phyloP scores from a whole-genome alignment of 2,797 vertebrate species.

The Melanotaenia maccullochi region DNA sequence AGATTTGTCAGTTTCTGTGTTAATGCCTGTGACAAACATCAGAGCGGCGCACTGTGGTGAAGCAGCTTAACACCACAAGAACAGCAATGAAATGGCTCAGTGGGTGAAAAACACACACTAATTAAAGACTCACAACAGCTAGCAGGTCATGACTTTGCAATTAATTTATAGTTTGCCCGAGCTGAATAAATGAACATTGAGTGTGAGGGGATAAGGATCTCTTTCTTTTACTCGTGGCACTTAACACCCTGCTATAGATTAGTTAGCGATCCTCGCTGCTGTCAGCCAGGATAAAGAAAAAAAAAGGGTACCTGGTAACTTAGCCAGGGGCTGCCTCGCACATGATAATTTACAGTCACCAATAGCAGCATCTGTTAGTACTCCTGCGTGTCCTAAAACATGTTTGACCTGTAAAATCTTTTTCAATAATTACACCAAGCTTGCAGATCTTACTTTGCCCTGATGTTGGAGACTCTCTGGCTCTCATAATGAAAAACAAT shows the following conservation, averaged over 20 bases:
- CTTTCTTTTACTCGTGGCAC: conserved; percentile 54
- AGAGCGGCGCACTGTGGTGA: conserved; percentile 25
- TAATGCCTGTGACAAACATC: conserved; percentile 57
- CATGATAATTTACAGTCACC: conserved; percentile 52
- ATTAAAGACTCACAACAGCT: conserved; percentile 58
- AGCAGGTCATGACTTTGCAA: conserved; percentile 60
- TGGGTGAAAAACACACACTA: conserved; percentile 56
- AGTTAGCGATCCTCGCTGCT: conserved; percentile 46
- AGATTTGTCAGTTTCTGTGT: conserved; percentile 47
- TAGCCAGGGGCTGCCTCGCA: conserved; percentile 24
- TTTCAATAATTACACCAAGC: conserved; percentile 35
- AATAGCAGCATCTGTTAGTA: conserved; percentile 22
- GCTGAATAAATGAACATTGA: conserved; percentile 63
- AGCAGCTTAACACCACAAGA: conserved; percentile 44
- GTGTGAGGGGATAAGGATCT: conserved; percentile 57
- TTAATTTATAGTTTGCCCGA: conserved; percentile 64
- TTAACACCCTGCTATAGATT: conserved; percentile 61
- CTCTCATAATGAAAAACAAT: conserved; percentile 41
- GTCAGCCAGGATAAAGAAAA: conserved; percentile 28
- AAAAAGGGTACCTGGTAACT: conserved; percentile 11
- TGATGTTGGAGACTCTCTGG: conserved; percentile 36
- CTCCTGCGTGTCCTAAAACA: conserved; percentile 18
- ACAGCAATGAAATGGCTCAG: conserved; percentile 34
- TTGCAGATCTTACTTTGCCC: conserved; percentile 39
- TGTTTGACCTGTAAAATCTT: conserved; percentile 19